Percentiles rank a stretch among this genome's conserved stretches.
phyloP scores from a whole-genome alignment of 1,140 invertebrate species.

The Zeugodacus cucurbitae region DNA sequence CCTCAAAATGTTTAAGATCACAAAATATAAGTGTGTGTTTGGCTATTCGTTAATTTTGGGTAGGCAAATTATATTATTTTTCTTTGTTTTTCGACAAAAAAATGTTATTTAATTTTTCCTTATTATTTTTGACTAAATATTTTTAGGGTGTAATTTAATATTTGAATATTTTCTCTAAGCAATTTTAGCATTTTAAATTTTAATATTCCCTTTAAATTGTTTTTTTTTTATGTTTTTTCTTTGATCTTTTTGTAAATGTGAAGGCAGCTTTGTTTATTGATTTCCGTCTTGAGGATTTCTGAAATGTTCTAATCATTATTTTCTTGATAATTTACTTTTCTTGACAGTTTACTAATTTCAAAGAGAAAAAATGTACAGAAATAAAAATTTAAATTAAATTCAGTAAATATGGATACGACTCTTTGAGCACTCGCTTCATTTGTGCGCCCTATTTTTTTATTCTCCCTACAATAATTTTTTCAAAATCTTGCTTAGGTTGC shows the following conservation, averaged over 20 bases:
- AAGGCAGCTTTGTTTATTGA: conserved; percentile 66
- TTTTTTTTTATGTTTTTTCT: conserved; percentile 47
- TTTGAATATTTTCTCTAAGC: conserved; percentile 64
- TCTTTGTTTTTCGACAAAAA: neutral
- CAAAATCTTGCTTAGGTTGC: neutral
- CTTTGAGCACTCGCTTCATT: neutral
- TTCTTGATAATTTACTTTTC: conserved; percentile 40
- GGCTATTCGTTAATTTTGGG: neutral
- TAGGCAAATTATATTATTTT: neutral
- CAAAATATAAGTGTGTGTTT: neutral
- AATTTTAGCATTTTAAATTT: conserved; percentile 54
- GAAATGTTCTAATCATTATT: conserved; percentile 47
- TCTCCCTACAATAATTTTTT: neutral
- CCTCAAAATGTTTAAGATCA: neutral
- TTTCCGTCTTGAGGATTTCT: conserved; percentile 59
- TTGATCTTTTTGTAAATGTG: conserved; percentile 59
- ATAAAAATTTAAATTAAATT: conserved; percentile 32
- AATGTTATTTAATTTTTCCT: neutral
- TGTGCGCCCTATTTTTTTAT: neutral
- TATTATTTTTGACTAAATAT: conserved; percentile 15
- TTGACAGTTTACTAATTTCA: neutral
- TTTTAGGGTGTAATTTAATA: conserved; percentile 10
- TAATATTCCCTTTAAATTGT: conserved; percentile 40
- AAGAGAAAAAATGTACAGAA: neutral
- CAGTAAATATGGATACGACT: neutral